Evolutionary conservation across 2,888 invertebrate genomes (phyloP).

Genomic region (Patella pellucida): DNA sequence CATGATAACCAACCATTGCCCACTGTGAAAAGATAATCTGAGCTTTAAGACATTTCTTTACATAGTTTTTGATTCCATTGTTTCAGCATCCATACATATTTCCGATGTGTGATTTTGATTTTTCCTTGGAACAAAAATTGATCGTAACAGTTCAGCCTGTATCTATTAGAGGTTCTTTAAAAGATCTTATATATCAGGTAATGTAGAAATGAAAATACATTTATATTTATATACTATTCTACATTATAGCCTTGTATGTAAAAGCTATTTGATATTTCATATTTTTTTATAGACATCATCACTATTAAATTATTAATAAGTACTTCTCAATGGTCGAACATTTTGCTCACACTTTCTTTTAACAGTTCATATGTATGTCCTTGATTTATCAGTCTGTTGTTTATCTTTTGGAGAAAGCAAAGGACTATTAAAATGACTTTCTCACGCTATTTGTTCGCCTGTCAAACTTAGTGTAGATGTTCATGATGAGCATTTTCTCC

Average conservation of each 20-base stretch:
- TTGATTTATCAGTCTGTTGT: too few relatives aligned
- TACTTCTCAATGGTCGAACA: too few relatives aligned
- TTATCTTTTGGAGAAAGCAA: too few relatives aligned
- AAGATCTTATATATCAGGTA: slow-evolving; percentile 90
- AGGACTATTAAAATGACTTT: too few relatives aligned
- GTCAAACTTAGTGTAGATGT: too few relatives aligned
- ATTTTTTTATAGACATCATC: background rate
- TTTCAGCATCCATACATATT: slow-evolving; percentile 91
- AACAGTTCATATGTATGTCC: too few relatives aligned
- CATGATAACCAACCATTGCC: background rate
- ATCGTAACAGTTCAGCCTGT: slow-evolving; percentile 84
- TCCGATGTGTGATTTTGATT: slow-evolving; percentile 88
- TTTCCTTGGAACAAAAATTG: slow-evolving; percentile 75
- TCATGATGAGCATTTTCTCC: too few relatives aligned
- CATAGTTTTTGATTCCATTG: slow-evolving; percentile 72
- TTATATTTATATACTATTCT: too few relatives aligned
- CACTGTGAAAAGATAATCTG: background rate
- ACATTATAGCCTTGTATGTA: background rate
- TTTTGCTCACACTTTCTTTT: too few relatives aligned
- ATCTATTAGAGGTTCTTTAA: slow-evolving; percentile 87
- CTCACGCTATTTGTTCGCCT: too few relatives aligned
- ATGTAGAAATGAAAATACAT: too few relatives aligned
- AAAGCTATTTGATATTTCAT: background rate
- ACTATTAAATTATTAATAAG: too few relatives aligned
- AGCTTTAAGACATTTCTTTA: background rate